Conservation (phyloP, 2,113 vertebrate genomes). For the Colossoma macropomum region DNA sequence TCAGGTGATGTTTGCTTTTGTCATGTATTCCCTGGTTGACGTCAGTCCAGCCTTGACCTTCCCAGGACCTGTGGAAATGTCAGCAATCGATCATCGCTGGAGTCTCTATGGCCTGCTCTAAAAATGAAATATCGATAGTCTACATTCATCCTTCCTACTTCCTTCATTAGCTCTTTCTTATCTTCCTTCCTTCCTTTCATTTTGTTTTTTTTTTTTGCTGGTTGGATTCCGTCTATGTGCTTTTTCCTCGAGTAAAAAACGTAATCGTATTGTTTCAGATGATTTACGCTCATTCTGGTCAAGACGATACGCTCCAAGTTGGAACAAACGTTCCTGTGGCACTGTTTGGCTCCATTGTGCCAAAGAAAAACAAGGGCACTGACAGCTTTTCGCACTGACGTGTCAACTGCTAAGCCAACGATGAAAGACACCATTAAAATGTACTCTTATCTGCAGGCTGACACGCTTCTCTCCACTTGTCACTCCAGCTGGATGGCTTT, state of each 20-base stretch:
- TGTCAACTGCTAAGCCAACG: neutral
- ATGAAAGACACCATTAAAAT: slow-evolving; percentile 26
- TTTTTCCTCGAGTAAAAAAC: neutral
- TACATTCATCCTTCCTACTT: neutral
- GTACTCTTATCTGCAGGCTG: slow-evolving; percentile 19
- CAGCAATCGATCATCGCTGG: neutral
- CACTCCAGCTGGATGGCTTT: neutral
- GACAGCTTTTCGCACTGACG: neutral
- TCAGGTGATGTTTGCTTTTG: neutral
- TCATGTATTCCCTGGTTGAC: neutral
- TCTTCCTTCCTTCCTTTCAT: neutral
- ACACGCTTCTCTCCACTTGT: neutral
- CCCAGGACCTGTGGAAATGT: neutral
- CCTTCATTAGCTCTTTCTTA: neutral
- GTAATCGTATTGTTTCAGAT: neutral
- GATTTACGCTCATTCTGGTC: neutral
- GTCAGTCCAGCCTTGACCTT: neutral
- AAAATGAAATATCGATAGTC: neutral
- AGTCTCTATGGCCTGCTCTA: neutral
- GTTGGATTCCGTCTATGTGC: neutral
- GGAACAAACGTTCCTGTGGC: neutral
- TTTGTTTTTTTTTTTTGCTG: neutral
- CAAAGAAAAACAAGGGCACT: neutral
- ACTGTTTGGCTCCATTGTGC: neutral
- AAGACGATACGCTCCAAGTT: neutral